Evolutionary conservation across 2,888 invertebrate species (phyloP).

Genomic region (Barypeithes pellucidus): DNA sequence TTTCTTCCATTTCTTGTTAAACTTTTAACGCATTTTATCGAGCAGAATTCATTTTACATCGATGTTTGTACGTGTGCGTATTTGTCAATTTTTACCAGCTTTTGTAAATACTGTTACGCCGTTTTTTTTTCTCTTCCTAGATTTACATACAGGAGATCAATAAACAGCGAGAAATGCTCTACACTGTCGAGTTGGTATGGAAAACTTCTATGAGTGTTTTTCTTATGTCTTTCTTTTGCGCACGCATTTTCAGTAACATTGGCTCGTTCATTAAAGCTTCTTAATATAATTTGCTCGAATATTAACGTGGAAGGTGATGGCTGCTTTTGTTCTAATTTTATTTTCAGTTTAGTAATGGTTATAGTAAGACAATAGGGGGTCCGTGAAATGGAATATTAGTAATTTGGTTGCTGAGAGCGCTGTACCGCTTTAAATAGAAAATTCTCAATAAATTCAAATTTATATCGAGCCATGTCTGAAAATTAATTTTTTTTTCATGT

Average conservation of each 20-base stretch:
- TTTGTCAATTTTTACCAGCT: conserved; percentile 56
- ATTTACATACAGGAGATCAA: conserved; percentile 93
- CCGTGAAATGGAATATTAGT: too few species aligned
- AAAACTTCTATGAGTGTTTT: conserved; percentile 55
- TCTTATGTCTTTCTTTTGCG: conserved; percentile 49
- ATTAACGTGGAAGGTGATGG: conserved; percentile 42
- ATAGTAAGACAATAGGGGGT: too few species aligned
- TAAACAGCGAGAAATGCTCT: conserved; percentile 87
- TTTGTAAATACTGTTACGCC: conserved; percentile 70
- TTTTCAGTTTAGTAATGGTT: conserved; percentile 34
- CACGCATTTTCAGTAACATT: conserved; percentile 39
- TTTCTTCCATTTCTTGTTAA: too few species aligned
- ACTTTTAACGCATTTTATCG: not conserved
- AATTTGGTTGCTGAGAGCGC: too few species aligned
- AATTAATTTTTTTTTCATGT: too few species aligned
- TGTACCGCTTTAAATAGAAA: too few species aligned
- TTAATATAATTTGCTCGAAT: conserved; percentile 42
- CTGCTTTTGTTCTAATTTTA: conserved; percentile 34
- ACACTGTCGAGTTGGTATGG: conserved; percentile 89
- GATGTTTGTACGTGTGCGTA: conserved; percentile 26
- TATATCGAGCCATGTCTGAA: too few species aligned
- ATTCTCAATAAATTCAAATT: too few species aligned
- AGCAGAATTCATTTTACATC: not conserved
- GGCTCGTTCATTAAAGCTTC: conserved; percentile 7
- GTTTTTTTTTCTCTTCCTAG: conserved; percentile 75